Percentiles rank a stretch among this genome's conserved stretches.
Conservation (phyloP, 2,888 invertebrate species). For the Seira ritae region DNA sequence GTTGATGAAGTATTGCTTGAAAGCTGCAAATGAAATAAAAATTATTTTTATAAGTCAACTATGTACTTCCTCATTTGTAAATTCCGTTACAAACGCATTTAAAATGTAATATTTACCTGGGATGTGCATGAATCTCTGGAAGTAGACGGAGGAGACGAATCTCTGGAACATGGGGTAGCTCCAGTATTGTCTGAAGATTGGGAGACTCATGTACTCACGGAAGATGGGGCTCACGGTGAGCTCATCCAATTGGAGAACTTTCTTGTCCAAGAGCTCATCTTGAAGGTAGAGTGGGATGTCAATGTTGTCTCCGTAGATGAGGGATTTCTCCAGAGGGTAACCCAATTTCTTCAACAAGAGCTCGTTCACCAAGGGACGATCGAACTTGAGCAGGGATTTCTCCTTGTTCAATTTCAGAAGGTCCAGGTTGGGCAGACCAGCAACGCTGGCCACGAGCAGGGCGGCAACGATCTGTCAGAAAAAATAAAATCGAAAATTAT, state of each 20-base stretch:
- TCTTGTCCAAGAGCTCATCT: constrained; percentile 20
- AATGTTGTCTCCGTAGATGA: constrained; percentile 21
- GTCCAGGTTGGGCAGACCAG: constrained; percentile 44
- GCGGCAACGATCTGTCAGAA: constrained; percentile 49
- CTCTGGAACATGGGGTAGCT: constrained; percentile 51
- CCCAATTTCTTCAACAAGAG: constrained; percentile 43
- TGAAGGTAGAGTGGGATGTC: constrained; percentile 6
- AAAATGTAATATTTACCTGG: too few species aligned
- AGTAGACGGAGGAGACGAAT: constrained; percentile 53
- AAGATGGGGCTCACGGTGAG: constrained; percentile 40
- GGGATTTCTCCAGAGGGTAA: constrained; percentile 23
- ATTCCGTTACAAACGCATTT: too few species aligned
- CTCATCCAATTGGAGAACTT: constrained; percentile 49
- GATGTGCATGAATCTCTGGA: constrained; percentile 61
- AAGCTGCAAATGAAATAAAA: too few species aligned
- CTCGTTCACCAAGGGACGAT: constrained; percentile 25
- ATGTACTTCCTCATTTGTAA: too few species aligned
- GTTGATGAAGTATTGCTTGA: constrained; percentile 63
- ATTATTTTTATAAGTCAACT: too few species aligned
- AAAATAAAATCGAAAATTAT: constrained; percentile 19
- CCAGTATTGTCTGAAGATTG: constrained; percentile 60
- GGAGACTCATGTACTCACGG: constrained; percentile 47
- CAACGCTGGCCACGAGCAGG: constrained; percentile 46
- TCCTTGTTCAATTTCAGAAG: constrained; percentile 32
- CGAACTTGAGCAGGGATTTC: constrained; percentile 32